Evolutionary conservation across 2,113 vertebrate species (phyloP).

Genomic region (human): GRCh38 chr5:154571501-154572000

Average conservation of each 20-base stretch:
- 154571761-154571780: background rate
- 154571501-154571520: background rate
- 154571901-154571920: background rate
- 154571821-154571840: background rate
- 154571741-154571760: background rate
- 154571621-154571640: background rate
- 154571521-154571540: background rate
- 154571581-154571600: background rate
- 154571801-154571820: background rate
- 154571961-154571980: background rate
- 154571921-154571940: too few relatives aligned
- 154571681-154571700: background rate
- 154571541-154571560: background rate
- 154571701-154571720: background rate
- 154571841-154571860: background rate
- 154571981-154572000: background rate
- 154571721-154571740: background rate
- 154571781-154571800: background rate
- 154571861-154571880: background rate
- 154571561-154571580: too few relatives aligned
- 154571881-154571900: background rate
- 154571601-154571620: background rate
- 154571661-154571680: background rate
- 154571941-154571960: background rate
- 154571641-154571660: background rate